Evolutionary conservation across 2,113 vertebrate species (phyloP).

Genomic region (Eonycteris spelaea): DNA sequence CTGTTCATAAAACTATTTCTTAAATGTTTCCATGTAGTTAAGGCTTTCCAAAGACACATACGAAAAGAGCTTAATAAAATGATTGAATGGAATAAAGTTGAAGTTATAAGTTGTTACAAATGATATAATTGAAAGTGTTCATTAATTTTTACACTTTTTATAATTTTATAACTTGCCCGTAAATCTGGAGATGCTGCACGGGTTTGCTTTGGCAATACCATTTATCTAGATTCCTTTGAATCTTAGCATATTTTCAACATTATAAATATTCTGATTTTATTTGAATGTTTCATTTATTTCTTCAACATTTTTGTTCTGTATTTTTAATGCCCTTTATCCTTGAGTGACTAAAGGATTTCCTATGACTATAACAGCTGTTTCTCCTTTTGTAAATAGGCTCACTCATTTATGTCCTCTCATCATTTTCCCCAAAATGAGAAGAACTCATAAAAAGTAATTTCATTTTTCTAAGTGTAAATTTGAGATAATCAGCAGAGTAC

Average conservation of each 20-base stretch:
- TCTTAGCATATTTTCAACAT: neutral
- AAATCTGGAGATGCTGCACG: neutral
- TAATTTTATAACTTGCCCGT: neutral
- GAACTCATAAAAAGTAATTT: neutral
- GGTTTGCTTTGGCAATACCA: neutral
- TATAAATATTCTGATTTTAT: neutral
- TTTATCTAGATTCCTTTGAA: neutral
- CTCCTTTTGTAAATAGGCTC: neutral
- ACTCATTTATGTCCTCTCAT: neutral
- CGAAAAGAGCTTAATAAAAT: neutral
- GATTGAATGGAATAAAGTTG: neutral
- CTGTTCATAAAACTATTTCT: neutral
- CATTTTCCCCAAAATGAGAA: neutral
- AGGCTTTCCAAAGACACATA: neutral
- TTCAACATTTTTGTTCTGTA: neutral
- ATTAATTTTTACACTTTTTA: neutral
- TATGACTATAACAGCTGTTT: neutral
- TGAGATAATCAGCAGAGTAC: neutral
- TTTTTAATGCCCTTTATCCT: neutral
- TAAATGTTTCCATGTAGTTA: neutral
- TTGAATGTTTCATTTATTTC: neutral
- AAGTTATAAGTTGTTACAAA: neutral
- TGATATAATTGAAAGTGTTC: neutral
- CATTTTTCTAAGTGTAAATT: neutral
- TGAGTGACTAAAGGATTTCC: neutral